Evolutionary conservation across 2,113 vertebrate species (phyloP), one percentile per base, ranked within the genome.

Genomic region (Phalacrocorax brasilianus): DNA sequence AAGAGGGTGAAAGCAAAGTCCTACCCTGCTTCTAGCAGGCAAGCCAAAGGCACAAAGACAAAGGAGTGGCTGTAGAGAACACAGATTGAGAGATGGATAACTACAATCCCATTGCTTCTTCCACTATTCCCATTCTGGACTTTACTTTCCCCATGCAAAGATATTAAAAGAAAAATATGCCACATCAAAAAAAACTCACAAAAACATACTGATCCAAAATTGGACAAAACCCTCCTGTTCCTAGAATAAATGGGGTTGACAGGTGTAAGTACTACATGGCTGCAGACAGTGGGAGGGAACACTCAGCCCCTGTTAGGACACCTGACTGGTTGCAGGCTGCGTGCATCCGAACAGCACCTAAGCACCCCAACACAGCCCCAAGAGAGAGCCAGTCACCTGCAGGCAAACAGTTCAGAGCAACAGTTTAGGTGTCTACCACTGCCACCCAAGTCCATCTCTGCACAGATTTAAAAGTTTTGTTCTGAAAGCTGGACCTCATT

Each of bases 401-500:
- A 79, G 40, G 30, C 56, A 82, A 82, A 71, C 61, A 78, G 77
- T 52, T 63, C 76, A 77, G 83, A 76, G 23, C 28, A 73, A 30
- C 53, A 65, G 19, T 1, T 53, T 28, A 52, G 78, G 63, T 58
- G 27, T 50, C 53, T 4, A 3, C 16, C 24, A 33, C 33, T 56
- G 67, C 78, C 58, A 19, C 0, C 14, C 0, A 3, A 90, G 49
- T 8, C 53, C 71, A 53, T 18, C 62, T 63, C 85, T 45, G 44
- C 77, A 76, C 27, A 49, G 75, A 66, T 49, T 44, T 28, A 8
- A 8, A 50, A 70, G 73, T 18, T 58, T n/a, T 53, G 22, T 11
- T 83, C 85, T 68, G 72, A 88, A 88, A 91, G 59, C 79, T 70
- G 83, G 91, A 70, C 78, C 94, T 92, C 91, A 45, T 92, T 85